phyloP scores from a whole-genome alignment of 2,113 vertebrate genomes.

The Pimephales promelas region DNA sequence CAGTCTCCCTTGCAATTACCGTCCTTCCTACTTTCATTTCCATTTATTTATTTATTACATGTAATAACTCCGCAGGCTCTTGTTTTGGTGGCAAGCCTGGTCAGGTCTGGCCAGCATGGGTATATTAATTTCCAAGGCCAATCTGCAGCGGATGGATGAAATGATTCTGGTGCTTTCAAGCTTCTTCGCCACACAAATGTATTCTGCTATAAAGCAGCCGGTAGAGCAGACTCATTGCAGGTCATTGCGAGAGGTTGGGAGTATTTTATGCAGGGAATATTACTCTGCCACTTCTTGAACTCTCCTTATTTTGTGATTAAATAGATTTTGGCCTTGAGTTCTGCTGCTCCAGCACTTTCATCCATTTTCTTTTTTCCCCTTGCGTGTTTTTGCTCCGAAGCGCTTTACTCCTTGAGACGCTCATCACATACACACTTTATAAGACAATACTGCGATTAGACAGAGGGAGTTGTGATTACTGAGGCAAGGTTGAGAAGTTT shows the following conservation, averaged over 20 bases:
- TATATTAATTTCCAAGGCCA: slow-evolving; percentile 55
- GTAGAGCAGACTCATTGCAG: slow-evolving; percentile 41
- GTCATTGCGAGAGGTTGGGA: slow-evolving; percentile 51
- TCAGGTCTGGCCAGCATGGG: slow-evolving; percentile 37
- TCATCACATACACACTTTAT: neutral
- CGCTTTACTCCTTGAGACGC: slow-evolving; percentile 60
- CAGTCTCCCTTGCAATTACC: slow-evolving; percentile 67
- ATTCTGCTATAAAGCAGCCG: slow-evolving; percentile 56
- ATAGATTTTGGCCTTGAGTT: slow-evolving; percentile 73
- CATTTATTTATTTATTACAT: slow-evolving; percentile 34
- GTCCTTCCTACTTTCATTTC: slow-evolving; percentile 68
- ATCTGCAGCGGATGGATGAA: slow-evolving; percentile 50
- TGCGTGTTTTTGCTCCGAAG: slow-evolving; percentile 42
- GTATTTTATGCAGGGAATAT: slow-evolving; percentile 62
- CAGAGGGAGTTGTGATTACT: neutral
- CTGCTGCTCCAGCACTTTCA: slow-evolving; percentile 68
- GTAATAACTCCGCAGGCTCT: slow-evolving; percentile 22
- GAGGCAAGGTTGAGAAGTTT: neutral
- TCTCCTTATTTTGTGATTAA: slow-evolving; percentile 70
- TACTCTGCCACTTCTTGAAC: slow-evolving; percentile 60
- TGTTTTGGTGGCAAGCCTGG: slow-evolving; percentile 46
- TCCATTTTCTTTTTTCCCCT: slow-evolving; percentile 18
- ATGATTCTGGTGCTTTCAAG: slow-evolving; percentile 48
- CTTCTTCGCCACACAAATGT: slow-evolving; percentile 56
- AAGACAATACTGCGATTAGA: neutral